A percentile compares a stretch with the other conserved stretches of the same genome.
Evolutionary conservation across 2,888 invertebrate species (phyloP).

Genomic region (Lochmaea capreae): DNA sequence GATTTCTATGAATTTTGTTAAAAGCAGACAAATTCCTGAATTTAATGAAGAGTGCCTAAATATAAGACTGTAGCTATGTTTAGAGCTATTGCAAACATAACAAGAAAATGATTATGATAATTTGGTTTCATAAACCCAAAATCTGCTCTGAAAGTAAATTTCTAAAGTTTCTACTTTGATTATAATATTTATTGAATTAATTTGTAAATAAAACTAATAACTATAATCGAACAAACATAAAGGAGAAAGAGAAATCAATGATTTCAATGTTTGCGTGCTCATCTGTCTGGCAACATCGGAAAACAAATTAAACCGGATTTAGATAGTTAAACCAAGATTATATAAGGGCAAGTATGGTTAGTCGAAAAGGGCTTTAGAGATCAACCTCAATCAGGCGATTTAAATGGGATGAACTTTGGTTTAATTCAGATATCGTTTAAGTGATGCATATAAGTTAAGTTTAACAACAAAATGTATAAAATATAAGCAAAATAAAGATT

Average conservation of each 20-base stretch:
- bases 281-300: constrained; percentile 1
- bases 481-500: neutral
- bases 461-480: neutral
- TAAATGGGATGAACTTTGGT: neutral
- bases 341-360: constrained; percentile 1
- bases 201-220: neutral
- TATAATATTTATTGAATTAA: neutral
- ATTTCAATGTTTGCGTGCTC: neutral
- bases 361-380: neutral
- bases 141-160: neutral
- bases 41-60: no score
- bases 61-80: no score
- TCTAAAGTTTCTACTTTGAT: neutral
- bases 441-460: neutral
- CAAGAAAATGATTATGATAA: no score
- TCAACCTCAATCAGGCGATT: neutral
- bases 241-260: neutral
- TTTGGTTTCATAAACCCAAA: no score
- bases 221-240: constrained; percentile 1
- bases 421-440: neutral
- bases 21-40: no score
- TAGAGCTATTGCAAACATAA: no score
- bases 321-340: neutral
- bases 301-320: constrained; percentile 6
- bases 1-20: no score